Conservation (phyloP, 2,888 invertebrate genomes). For the Troglohyphantes excavatus region DNA sequence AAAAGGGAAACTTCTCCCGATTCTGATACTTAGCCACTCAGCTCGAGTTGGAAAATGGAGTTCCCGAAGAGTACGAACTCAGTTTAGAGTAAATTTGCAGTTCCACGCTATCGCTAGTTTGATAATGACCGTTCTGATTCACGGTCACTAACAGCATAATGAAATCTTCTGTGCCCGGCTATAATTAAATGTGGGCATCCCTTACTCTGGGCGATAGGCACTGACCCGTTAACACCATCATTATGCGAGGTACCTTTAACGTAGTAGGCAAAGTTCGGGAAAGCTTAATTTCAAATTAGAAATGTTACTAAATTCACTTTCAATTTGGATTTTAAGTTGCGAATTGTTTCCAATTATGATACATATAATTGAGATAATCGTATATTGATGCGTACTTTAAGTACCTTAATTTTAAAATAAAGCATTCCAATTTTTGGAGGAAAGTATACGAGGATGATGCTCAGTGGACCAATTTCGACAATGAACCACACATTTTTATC, state of each 20-base stretch:
- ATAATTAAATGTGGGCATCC: slow-evolving; percentile 71
- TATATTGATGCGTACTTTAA: background rate
- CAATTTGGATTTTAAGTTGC: slow-evolving; percentile 10
- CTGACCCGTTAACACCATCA: slow-evolving; percentile 68
- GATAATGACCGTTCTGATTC: slow-evolving; percentile 68
- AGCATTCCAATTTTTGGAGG: too few species aligned
- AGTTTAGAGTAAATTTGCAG: slow-evolving; percentile 69
- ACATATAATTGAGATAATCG: background rate
- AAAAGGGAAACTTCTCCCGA: background rate
- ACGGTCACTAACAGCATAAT: slow-evolving; percentile 65
- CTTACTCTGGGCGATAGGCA: slow-evolving; percentile 55
- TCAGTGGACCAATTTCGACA: too few species aligned
- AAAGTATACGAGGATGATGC: too few species aligned
- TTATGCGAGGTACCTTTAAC: slow-evolving; percentile 38
- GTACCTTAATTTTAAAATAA: too few species aligned
- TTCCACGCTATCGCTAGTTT: slow-evolving; percentile 53
- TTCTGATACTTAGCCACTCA: background rate
- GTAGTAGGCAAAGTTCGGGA: background rate
- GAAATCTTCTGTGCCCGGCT: slow-evolving; percentile 66
- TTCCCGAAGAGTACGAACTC: background rate
- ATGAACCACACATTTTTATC: too few species aligned
- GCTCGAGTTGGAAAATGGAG: slow-evolving; percentile 24
- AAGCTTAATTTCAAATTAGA: slow-evolving; percentile 74
- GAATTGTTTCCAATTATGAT: background rate
- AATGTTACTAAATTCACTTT: slow-evolving; percentile 54